A percentile compares a stretch with the other conserved stretches of the same genome.
Conservation (phyloP, 2,113 vertebrate species). For the Oxyura jamaicensis region DNA sequence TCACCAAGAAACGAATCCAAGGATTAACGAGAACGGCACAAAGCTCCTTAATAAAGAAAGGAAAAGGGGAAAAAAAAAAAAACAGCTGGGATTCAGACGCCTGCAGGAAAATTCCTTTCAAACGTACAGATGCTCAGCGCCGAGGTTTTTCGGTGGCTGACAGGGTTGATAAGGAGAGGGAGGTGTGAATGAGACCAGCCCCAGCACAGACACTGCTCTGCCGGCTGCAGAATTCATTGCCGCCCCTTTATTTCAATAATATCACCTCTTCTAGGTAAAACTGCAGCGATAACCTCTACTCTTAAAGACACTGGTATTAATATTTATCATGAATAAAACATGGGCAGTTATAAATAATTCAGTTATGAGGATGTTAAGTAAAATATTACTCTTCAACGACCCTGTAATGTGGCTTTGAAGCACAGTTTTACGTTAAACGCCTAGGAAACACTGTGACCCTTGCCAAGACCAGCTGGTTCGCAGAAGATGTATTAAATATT, state of each 20-base stretch:
- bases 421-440: conserved; percentile 70
- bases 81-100: neutral
- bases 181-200: conserved; percentile 36
- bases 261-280: conserved; percentile 71
- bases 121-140: neutral
- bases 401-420: conserved; percentile 83
- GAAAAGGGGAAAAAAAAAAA: fast-evolving
- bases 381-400: conserved; percentile 77
- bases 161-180: neutral
- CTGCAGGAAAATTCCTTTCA: conserved; percentile 9
- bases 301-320: conserved; percentile 73
- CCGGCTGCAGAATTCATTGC: neutral
- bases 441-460: conserved; percentile 66
- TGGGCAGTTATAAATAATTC: conserved; percentile 83
- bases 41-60: neutral
- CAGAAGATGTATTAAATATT: conserved; percentile 68
- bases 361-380: conserved; percentile 78
- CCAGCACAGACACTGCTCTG: neutral
- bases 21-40: neutral
- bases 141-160: neutral
- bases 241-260: conserved; percentile 52
- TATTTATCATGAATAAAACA: conserved; percentile 81
- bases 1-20: neutral
- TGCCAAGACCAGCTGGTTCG: conserved; percentile 70
- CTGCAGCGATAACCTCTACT: conserved; percentile 67